Evolutionary conservation across 2,797 vertebrate genomes (phyloP), one percentile per base, ranked within the genome.

Genomic region (Melanotaenia trifasciata): DNA sequence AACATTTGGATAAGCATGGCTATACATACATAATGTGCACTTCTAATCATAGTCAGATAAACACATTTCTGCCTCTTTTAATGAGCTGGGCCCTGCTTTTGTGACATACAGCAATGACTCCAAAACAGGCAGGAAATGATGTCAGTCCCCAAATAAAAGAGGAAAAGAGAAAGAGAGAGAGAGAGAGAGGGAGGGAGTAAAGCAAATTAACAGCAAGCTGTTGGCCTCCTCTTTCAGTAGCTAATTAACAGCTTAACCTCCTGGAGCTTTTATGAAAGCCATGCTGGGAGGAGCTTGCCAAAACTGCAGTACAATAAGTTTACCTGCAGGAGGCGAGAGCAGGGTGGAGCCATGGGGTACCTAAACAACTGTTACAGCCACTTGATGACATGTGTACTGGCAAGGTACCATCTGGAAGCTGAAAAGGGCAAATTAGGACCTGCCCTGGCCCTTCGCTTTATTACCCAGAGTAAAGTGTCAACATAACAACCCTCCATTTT

Each of bases 171-270:
- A 13, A 51, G 11, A 63, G 67, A 54, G 24, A 59, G 64, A 58
- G 68, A 50, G n/a, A 50, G n/a, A 57, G 28, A 64, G 65, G 38
- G 67, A 70, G 72, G 47, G 63, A 80, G 77, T 58, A 80, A 89
- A 84, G 82, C 85, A 92, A 87, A 94, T 93, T 89, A 94, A 93
- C 90, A 89, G 90, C 85, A 88, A 94, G 92, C 92, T 89, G 78
- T 92, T 84, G 88, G 89, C 88, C 89, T 93, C 86, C 86, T 90
- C 91, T 93, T 89, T 87, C 87, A 91, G 91, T 85, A 87, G 91
- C 93, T 93, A 94, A 95, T 95, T 95, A 95, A 93, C 93, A 94
- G 92, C 91, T 96, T 95, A 95, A 94, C 91, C 94, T 94, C 93
- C 92, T 85, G 92, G 92, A 92, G 93, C 82, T 93, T 94, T 94